Base-by-base conservation (phyloP, 2,888 invertebrate species). In the Pemphredon lugubris region DNA sequence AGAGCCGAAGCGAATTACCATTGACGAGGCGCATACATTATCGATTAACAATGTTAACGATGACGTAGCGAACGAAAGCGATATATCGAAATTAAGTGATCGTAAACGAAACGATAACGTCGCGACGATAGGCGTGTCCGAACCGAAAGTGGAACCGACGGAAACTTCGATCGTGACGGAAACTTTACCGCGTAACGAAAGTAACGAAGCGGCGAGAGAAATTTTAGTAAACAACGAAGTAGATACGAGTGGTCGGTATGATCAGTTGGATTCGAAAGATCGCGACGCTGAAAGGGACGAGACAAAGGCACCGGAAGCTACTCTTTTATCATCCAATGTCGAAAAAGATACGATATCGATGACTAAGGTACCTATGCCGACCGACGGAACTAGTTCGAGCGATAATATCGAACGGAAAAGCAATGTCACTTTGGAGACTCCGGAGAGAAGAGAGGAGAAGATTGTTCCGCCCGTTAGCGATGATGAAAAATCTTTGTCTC, bases 401-500 rank as follows among this genome's bases (percentile, higher is more conserved):
- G 45, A 45, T 23, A 45, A 21, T 45, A 23, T n/a, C 1, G 34
- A n/a, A 34, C n/a, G n/a, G n/a, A n/a, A n/a, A n/a, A 34, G 34
- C 3, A 9, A 9, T 34, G 34, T 34, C 2, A 40, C 4, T 14
- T 40, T 9, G 7, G 40, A 16, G 4, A 16, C 6, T 18, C 7
- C 40, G 4, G 16, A 16, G 14, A 16, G 11, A 40, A 18, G 7
- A 4, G 40, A 40, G 2, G 40, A 5, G 16, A 18, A 11, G 16
- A 40, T 18, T 40, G 6, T 18, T 11, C 6, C 40, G 9, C 18
- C 1, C n/a, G 23, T 5, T 13, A 48, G 30, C 2, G 48, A 48
- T 14, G 16, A 32, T 40, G 34, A 44, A 42, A 42, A 39, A 7
- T 14, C 57, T 45, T 68, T 18, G 18, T 55, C 48, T 26, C 39